Evolutionary conservation across 1,140 invertebrate species (phyloP).

Genomic region (Macrosteles quadrilineatus): DNA sequence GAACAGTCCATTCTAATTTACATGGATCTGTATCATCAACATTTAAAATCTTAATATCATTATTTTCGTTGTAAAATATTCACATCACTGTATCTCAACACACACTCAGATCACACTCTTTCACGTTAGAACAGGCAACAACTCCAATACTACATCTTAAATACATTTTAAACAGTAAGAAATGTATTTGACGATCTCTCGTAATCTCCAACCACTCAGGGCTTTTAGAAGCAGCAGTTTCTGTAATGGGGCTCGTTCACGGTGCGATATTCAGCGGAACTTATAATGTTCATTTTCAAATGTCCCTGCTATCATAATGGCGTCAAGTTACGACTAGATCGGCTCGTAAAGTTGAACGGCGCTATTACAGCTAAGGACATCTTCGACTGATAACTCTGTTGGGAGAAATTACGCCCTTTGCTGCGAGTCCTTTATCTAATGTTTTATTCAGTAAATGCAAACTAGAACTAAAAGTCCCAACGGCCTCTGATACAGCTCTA

Average conservation of each 20-base stretch:
- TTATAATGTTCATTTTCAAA: constrained; percentile 17
- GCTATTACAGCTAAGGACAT: not conserved
- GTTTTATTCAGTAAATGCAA: constrained; percentile 14
- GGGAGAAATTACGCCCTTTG: not conserved
- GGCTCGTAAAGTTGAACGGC: not conserved
- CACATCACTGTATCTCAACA: no score
- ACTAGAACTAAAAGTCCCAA: constrained; percentile 2
- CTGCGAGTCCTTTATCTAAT: constrained; percentile 2
- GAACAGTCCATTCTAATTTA: no score
- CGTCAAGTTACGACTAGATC: not conserved
- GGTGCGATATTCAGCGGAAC: constrained; percentile 4
- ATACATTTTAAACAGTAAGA: no score
- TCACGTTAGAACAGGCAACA: no score
- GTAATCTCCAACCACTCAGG: not conserved
- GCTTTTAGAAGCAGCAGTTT: not conserved
- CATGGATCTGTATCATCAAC: no score
- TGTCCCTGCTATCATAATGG: constrained; percentile 8
- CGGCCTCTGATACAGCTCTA: not conserved
- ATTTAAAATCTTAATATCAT: no score
- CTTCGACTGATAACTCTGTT: not conserved
- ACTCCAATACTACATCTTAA: no score
- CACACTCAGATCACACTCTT: no score
- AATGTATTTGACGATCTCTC: no score
- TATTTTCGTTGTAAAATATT: no score
- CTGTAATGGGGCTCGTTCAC: not conserved